Conservation (phyloP, 1,140 invertebrate species). For the Aphidius gifuensis region DNA sequence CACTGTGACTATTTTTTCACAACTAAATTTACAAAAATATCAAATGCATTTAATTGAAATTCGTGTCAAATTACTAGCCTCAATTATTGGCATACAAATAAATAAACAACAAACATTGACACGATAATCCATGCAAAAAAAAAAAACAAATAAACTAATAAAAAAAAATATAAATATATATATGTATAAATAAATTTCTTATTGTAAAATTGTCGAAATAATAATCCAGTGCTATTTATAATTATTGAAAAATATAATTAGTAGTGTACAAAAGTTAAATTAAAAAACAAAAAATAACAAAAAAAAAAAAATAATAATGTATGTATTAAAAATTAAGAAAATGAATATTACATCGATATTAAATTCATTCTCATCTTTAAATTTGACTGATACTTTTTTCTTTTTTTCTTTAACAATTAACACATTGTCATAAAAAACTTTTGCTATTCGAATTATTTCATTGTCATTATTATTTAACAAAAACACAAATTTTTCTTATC, state of each 20-base stretch:
- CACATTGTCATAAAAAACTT: too few relatives aligned
- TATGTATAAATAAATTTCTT: neutral
- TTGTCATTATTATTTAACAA: too few relatives aligned
- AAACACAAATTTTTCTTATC: too few relatives aligned
- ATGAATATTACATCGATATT: too few relatives aligned
- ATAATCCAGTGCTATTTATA: slow-evolving; percentile 16
- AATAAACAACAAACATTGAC: neutral
- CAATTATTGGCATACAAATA: neutral
- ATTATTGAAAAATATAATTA: slow-evolving; percentile 16
- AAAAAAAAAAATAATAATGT: slow-evolving; percentile 3
- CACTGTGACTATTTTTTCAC: too few relatives aligned
- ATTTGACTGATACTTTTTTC: too few relatives aligned
- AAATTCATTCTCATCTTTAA: too few relatives aligned
- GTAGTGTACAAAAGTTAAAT: slow-evolving; percentile 10
- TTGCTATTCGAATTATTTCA: too few relatives aligned
- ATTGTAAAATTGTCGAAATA: slow-evolving; percentile 13
- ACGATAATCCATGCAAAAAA: neutral
- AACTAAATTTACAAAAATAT: neutral
- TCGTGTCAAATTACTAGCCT: neutral
- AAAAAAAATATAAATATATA: slow-evolving; percentile 1
- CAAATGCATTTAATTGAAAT: slow-evolving; percentile 11
- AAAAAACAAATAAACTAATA: neutral
- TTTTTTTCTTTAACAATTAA: too few relatives aligned
- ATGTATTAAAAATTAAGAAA: neutral
- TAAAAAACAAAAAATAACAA: slow-evolving; percentile 2